phyloP scores from a whole-genome alignment of 2,888 invertebrate genomes.

The Drosophila pullipes region DNA sequence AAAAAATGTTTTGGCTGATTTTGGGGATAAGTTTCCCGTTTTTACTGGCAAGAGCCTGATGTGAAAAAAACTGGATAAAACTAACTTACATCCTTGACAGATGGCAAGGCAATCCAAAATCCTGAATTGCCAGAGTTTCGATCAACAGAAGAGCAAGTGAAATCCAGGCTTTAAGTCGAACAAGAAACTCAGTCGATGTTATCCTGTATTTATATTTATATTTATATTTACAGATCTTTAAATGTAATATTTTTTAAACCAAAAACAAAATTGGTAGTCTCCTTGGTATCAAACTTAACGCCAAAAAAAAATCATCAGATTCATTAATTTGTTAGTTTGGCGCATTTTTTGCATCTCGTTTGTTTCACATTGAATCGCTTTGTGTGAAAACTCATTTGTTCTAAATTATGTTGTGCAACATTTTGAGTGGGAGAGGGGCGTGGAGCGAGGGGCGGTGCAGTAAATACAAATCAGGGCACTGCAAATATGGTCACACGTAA shows the following conservation, averaged over 20 bases:
- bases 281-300: neutral
- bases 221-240: neutral
- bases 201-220: neutral
- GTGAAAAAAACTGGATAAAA: too few species aligned
- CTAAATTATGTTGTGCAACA: neutral
- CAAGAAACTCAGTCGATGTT: neutral
- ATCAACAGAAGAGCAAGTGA: neutral
- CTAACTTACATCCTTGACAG: too few species aligned
- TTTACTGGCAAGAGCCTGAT: neutral
- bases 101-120: neutral
- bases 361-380: conserved; percentile 22
- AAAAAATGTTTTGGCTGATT: too few species aligned
- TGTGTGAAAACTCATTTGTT: conserved; percentile 17
- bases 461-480: conserved; percentile 60
- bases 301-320: conserved; percentile 3
- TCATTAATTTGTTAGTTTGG: conserved; percentile 24
- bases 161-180: neutral
- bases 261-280: neutral
- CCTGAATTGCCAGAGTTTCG: neutral
- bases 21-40: too few species aligned
- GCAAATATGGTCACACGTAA: conserved; percentile 52
- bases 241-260: neutral
- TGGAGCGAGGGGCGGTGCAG: neutral
- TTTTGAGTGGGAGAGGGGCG: neutral
- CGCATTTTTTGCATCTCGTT: conserved; percentile 20